A percentile compares a stretch with the other conserved stretches of the same genome.
Conservation (phyloP, 2,113 vertebrate genomes). For the Gymnocephalus cernua region DNA sequence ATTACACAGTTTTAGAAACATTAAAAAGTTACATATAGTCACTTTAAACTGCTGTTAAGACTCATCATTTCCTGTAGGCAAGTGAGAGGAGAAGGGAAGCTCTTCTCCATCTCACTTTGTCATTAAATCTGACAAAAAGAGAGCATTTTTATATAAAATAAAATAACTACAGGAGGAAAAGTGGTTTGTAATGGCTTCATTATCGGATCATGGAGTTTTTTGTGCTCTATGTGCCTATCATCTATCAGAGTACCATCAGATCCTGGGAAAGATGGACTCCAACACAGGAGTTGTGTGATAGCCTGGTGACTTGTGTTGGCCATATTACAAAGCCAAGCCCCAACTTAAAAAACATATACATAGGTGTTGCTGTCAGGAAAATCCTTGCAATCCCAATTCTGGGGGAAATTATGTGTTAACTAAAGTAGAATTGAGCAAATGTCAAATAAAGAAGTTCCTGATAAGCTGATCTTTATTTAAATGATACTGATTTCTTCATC, state of each 20-base stretch:
- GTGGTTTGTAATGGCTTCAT: conserved; percentile 45
- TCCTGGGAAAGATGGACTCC: not conserved
- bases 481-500: not conserved
- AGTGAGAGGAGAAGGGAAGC: not conserved
- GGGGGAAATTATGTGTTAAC: not conserved
- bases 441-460: not conserved
- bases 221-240: too few species aligned
- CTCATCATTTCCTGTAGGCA: too few species aligned
- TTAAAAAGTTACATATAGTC: too few species aligned
- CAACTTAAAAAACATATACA: not conserved
- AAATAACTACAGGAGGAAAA: not conserved
- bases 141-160: not conserved
- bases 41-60: too few species aligned
- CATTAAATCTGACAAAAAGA: not conserved
- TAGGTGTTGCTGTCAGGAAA: not conserved
- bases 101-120: not conserved
- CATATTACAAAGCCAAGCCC: not conserved
- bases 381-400: not conserved
- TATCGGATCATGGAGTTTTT: too few species aligned
- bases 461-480: too few species aligned
- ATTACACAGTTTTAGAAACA: too few species aligned
- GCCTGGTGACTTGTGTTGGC: not conserved
- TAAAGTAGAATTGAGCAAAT: not conserved
- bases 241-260: not conserved
- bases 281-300: not conserved